Evolutionary conservation across 2,113 vertebrate species (phyloP).

Genomic region (Myrmophylax atrothorax): DNA sequence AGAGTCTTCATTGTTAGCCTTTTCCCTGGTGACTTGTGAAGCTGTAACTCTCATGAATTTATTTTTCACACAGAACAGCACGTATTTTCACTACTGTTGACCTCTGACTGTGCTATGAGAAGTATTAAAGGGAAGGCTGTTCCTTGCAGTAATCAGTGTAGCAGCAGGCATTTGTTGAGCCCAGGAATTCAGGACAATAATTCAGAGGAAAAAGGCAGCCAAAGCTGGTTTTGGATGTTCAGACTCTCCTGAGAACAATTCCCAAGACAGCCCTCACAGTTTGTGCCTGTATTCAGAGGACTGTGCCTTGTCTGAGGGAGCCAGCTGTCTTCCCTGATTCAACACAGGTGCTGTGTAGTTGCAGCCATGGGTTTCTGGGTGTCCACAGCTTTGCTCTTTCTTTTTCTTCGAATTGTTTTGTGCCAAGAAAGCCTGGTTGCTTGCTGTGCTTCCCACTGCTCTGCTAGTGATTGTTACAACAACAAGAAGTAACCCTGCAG

Average conservation of each 20-base stretch:
- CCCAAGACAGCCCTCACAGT: slow-evolving; percentile 19
- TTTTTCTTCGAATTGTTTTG: not conserved
- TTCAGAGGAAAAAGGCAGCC: slow-evolving; percentile 46
- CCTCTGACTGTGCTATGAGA: slow-evolving; percentile 56
- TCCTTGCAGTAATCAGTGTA: slow-evolving; percentile 44
- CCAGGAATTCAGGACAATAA: slow-evolving; percentile 30
- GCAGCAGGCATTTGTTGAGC: slow-evolving; percentile 50
- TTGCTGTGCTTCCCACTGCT: slow-evolving; percentile 54
- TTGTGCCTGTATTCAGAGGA: slow-evolving; percentile 16
- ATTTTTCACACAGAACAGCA: slow-evolving; percentile 59
- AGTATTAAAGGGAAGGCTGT: slow-evolving; percentile 40
- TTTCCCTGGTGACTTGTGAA: slow-evolving; percentile 61
- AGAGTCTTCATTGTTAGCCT: slow-evolving; percentile 58
- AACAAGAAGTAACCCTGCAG: slow-evolving; percentile 64
- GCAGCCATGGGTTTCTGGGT: not conserved
- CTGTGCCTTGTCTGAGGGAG: not conserved
- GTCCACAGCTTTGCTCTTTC: not conserved
- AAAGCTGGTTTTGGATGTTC: slow-evolving; percentile 18
- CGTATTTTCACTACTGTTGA: slow-evolving; percentile 53
- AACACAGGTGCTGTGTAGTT: slow-evolving; percentile 10
- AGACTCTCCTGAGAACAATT: slow-evolving; percentile 30
- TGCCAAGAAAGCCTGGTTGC: not conserved
- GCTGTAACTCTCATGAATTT: slow-evolving; percentile 54
- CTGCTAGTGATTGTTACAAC: slow-evolving; percentile 54
- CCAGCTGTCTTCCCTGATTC: slow-evolving; percentile 20